Conservation (phyloP, 2,797 vertebrate species). For the Phalanger gymnotis region DNA sequence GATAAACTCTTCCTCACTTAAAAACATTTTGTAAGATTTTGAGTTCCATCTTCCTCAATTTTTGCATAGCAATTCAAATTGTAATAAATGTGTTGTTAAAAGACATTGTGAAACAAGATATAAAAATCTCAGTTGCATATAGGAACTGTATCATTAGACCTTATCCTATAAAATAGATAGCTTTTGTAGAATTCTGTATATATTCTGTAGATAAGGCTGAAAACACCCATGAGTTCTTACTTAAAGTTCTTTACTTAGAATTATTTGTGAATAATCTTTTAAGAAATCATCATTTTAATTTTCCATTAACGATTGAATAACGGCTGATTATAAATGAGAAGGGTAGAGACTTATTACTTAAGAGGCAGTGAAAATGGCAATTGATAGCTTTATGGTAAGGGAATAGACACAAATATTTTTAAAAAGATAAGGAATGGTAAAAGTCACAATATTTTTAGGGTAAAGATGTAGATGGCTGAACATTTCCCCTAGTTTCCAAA, state of each 20-base stretch:
- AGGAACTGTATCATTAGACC: not conserved
- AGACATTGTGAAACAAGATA: not conserved
- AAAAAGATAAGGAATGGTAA: not conserved
- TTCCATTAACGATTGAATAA: not conserved
- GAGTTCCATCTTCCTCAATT: not conserved
- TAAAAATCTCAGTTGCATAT: not conserved
- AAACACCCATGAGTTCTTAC: not conserved
- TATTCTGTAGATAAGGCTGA: not conserved
- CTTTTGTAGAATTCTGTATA: not conserved
- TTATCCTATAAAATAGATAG: not conserved
- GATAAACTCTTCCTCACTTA: not conserved
- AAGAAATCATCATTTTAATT: not conserved
- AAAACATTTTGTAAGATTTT: no score
- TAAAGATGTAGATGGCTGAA: not conserved
- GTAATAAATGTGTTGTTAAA: not conserved
- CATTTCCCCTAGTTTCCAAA: not conserved
- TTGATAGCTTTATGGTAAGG: slow-evolving; percentile 2
- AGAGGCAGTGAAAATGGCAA: slow-evolving; percentile 14
- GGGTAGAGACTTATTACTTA: not conserved
- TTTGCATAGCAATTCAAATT: not conserved
- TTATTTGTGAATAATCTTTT: not conserved
- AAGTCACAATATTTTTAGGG: not conserved
- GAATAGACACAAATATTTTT: not conserved
- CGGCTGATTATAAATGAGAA: not conserved
- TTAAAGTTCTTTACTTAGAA: not conserved